phyloP scores from a whole-genome alignment of 2,888 invertebrate genomes.

The Metalampra italica region DNA sequence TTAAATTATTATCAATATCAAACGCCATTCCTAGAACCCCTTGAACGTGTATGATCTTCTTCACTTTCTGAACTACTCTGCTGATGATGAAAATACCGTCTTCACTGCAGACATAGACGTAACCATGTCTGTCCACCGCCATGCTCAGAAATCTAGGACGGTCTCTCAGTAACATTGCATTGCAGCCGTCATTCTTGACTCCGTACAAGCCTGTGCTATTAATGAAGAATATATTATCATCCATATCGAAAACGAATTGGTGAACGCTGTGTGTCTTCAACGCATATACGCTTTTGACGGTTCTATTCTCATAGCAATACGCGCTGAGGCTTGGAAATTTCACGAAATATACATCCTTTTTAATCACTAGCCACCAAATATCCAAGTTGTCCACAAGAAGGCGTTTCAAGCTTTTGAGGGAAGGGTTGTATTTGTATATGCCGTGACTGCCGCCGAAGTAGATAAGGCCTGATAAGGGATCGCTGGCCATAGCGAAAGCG shows the following conservation, averaged over 20 bases:
- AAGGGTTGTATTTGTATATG: conserved; percentile 50
- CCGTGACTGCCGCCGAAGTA: conserved; percentile 65
- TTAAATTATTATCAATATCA: conserved; percentile 50
- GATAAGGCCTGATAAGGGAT: conserved; percentile 34
- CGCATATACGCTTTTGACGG: conserved; percentile 29
- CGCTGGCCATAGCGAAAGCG: conserved; percentile 54
- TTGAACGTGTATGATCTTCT: conserved; percentile 40
- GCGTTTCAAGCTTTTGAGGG: conserved; percentile 33
- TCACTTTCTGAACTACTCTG: conserved; percentile 45
- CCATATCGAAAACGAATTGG: conserved; percentile 54
- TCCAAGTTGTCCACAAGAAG: conserved; percentile 48
- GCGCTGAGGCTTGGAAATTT: conserved; percentile 55
- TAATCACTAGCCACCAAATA: conserved; percentile 60
- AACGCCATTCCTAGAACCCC: conserved; percentile 57
- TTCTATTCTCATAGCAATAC: conserved; percentile 44
- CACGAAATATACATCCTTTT: conserved; percentile 48
- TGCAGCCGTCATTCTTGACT: conserved; percentile 27
- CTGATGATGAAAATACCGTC: conserved; percentile 54
- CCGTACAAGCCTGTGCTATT: conserved; percentile 56
- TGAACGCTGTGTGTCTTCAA: conserved; percentile 39
- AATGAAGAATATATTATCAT: conserved; percentile 51
- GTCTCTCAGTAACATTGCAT: conserved; percentile 36
- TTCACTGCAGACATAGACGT: conserved; percentile 52
- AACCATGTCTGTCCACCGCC: conserved; percentile 45
- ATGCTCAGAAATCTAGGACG: conserved; percentile 48